Base-by-base conservation (phyloP, 2,797 vertebrate genomes). In the Rhinichthys osculus region DNA sequence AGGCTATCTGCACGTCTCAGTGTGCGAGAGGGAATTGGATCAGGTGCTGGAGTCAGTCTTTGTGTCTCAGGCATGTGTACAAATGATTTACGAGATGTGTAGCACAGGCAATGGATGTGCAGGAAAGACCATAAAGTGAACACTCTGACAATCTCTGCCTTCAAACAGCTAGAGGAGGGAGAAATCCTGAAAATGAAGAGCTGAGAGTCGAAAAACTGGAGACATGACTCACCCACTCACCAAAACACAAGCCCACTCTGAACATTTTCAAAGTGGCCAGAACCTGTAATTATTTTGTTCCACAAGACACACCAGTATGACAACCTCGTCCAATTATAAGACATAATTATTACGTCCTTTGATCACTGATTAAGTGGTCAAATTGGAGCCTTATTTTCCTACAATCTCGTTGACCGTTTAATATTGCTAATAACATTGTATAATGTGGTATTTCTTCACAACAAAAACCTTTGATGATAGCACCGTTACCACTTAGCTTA, bases 211-310 rank as follows among this genome's bases (percentile, higher is more conserved):
- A 73, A 78, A 76, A 86, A 40, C 42, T 52, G 44, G 47, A 76
- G 38, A 86, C 80, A 82, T 54, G 38, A 59, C 64, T 44, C 44
- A 62, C 19, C 23, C 81, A 83, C 70, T 73, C 71, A 72, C 73
- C 47, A 33, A 76, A 80, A 72, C 59, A 57, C 81, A 44, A 62
- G 67, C 52, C 47, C 59, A 73, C 50, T 57, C 17, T 57, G 14
- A 13, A 82, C 47, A 50, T 30, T 42, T 79, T 74, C 40, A 73
- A 78, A 82, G 42, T 7, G 38, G 50, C 38, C 35, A 82, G 30
- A 80, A 85, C 33, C 71, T 13, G 23, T 69, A 57, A 86, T 85
- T 86, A 86, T 88, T 88, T 78, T 85, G 82, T 78, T 83, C 66
- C 42, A 35, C 27, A 52, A 71, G 80, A 83, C 62, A 57, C 69